Evolutionary conservation across 2,888 invertebrate species (phyloP).

Genomic region (Dysmachus trigonus): DNA sequence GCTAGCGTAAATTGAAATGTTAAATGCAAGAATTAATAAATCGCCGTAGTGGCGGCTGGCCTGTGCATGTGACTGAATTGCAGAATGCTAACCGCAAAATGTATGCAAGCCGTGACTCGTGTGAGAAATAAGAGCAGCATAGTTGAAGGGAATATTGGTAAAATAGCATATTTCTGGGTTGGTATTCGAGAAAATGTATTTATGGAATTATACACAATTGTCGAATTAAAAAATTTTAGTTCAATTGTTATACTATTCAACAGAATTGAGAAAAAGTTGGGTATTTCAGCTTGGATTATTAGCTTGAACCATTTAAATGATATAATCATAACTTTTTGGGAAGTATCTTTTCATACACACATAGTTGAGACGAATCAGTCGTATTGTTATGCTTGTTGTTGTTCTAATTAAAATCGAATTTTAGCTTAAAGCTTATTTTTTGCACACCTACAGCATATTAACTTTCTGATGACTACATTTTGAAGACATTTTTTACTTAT

Average conservation of each 20-base stretch:
- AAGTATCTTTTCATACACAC: background rate
- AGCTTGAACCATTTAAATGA: background rate
- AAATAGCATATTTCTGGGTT: background rate
- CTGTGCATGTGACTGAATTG: background rate
- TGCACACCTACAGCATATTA: too few species aligned
- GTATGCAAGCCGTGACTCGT: background rate
- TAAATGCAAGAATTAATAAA: background rate
- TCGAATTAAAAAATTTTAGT: background rate
- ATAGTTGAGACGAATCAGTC: too few species aligned
- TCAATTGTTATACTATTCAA: background rate
- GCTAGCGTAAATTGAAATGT: background rate
- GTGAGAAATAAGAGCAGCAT: background rate
- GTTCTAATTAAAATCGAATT: too few species aligned
- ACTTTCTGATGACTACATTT: too few species aligned
- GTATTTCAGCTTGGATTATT: background rate
- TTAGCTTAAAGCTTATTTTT: too few species aligned
- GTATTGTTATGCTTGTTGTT: too few species aligned
- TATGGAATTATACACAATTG: background rate
- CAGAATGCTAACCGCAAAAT: background rate
- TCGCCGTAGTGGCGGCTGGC: background rate
- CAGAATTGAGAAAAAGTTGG: background rate
- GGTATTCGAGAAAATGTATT: background rate
- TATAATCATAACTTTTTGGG: background rate
- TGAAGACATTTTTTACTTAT: too few species aligned
- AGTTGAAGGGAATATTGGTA: background rate